phyloP scores from a whole-genome alignment of 2,888 invertebrate species.

The Cetonia aurata region DNA sequence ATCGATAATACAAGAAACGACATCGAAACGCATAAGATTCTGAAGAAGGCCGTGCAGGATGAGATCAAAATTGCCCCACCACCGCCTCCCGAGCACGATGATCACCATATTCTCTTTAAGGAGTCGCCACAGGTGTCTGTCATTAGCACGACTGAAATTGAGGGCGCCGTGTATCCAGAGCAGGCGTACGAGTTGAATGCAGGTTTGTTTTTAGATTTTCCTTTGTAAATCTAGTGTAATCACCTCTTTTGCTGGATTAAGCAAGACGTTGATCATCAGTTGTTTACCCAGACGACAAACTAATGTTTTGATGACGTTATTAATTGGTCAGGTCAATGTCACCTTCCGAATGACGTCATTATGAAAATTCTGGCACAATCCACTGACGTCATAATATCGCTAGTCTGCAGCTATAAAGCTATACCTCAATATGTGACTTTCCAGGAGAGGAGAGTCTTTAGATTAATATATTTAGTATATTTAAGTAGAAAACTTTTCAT shows the following conservation, averaged over 20 bases:
- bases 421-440: too few species aligned
- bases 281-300: not conserved
- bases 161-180: not conserved
- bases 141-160: not conserved
- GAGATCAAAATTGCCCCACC: slow-evolving; percentile 16
- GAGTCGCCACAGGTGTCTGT: not conserved
- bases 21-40: slow-evolving; percentile 9
- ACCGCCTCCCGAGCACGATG: not conserved
- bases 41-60: slow-evolving; percentile 15
- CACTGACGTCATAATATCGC: too few species aligned
- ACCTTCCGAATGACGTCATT: too few species aligned
- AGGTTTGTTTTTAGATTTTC: too few species aligned
- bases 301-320: too few species aligned
- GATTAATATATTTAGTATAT: too few species aligned
- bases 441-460: too few species aligned
- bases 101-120: slow-evolving; percentile 8
- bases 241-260: not conserved
- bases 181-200: not conserved
- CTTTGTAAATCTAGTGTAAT: too few species aligned
- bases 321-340: too few species aligned
- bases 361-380: too few species aligned
- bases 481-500: too few species aligned
- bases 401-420: too few species aligned
- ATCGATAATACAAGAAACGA: slow-evolving; percentile 33
- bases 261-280: not conserved